Conservation (phyloP, 2,113 vertebrate species). For the Limanda limanda region DNA sequence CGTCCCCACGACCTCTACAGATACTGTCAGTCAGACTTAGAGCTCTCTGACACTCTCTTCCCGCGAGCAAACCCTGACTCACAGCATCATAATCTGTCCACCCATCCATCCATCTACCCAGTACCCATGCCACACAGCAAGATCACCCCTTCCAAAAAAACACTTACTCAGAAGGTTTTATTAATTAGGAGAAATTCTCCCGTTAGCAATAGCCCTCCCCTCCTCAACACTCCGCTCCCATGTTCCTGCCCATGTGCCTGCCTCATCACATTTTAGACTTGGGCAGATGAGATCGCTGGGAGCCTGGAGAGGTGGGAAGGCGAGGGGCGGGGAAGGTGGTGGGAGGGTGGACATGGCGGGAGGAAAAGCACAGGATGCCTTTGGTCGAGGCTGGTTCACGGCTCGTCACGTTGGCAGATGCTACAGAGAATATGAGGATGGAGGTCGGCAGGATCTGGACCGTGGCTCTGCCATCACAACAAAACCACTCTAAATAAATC, state of each 20-base stretch:
- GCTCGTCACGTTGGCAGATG: constrained; percentile 42
- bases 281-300: constrained; percentile 54
- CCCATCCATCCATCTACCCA: constrained; percentile 59
- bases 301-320: constrained; percentile 58
- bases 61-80: constrained; percentile 63
- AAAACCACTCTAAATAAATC: constrained; percentile 49
- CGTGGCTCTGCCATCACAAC: constrained; percentile 32
- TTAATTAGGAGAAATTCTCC: constrained; percentile 69
- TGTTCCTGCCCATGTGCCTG: constrained; percentile 56
- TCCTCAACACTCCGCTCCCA: constrained; percentile 45
- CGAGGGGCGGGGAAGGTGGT: constrained; percentile 39
- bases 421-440: constrained; percentile 11
- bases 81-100: constrained; percentile 61
- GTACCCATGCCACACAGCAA: constrained; percentile 48
- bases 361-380: constrained; percentile 24
- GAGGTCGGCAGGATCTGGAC: constrained; percentile 55
- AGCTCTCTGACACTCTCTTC: constrained; percentile 53
- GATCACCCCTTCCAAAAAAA: constrained; percentile 36
- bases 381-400: constrained; percentile 23
- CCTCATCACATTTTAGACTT: constrained; percentile 69
- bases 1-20: constrained; percentile 61
- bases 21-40: constrained; percentile 63
- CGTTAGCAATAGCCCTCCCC: constrained; percentile 60
- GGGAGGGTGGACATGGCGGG: constrained; percentile 36
- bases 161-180: constrained; percentile 45